Percentiles rank a stretch among this genome's conserved stretches.
phyloP scores from a whole-genome alignment of 2,888 invertebrate species.

The Anoncus sp. region DNA sequence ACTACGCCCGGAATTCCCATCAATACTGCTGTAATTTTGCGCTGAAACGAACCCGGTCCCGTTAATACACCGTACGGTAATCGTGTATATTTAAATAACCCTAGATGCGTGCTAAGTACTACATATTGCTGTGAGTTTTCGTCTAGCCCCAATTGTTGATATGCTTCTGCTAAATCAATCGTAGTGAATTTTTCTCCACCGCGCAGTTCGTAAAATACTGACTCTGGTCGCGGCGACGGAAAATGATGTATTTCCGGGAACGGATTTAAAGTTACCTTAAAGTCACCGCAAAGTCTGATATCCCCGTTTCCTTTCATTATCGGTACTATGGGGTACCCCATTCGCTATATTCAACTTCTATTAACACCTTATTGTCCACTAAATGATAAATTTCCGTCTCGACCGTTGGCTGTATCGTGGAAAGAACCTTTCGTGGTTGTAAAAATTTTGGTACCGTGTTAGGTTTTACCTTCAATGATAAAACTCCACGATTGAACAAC shows the following conservation, averaged over 20 bases:
- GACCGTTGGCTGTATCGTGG: neutral
- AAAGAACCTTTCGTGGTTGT: too few species aligned
- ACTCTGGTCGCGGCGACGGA: slow-evolving; percentile 51
- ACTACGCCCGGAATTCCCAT: too few species aligned
- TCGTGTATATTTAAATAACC: slow-evolving; percentile 32
- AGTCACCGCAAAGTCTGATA: slow-evolving; percentile 73
- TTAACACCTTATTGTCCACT: neutral
- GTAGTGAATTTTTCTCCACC: slow-evolving; percentile 55
- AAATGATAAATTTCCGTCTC: too few species aligned
- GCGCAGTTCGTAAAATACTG: too few species aligned
- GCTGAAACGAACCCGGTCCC: slow-evolving; percentile 49
- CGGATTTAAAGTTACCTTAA: slow-evolving; percentile 65
- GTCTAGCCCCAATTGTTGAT: slow-evolving; percentile 34
- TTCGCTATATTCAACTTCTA: slow-evolving; percentile 41
- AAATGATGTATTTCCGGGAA: slow-evolving; percentile 55
- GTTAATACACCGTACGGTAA: slow-evolving; percentile 38
- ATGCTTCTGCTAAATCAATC: slow-evolving; percentile 55
- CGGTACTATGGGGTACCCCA: slow-evolving; percentile 75
- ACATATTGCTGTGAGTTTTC: slow-evolving; percentile 31
- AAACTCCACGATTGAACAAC: too few species aligned
- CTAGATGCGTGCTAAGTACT: slow-evolving; percentile 50
- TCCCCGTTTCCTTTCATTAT: slow-evolving; percentile 68
- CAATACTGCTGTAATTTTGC: slow-evolving; percentile 35
- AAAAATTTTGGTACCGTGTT: too few species aligned
- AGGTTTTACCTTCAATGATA: too few species aligned